Conservation (phyloP, 2,888 invertebrate species). For the Timandra comae region DNA sequence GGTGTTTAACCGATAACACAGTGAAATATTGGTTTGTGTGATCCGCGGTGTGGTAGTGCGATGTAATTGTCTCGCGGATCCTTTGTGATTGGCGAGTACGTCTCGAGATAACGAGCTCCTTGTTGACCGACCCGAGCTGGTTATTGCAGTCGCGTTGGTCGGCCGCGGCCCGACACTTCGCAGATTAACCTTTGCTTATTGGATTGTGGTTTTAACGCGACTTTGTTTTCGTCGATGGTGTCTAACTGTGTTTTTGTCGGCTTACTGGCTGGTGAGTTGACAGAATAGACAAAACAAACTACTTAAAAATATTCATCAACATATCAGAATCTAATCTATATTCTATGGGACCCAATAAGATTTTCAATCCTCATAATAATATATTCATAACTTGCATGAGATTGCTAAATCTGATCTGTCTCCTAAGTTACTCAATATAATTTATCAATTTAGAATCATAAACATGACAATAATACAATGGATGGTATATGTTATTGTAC, state of each 20-base stretch:
- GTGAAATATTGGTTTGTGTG: slow-evolving; percentile 33
- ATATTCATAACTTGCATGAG: too few relatives aligned
- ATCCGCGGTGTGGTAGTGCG: slow-evolving; percentile 44
- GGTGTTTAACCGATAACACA: slow-evolving; percentile 41
- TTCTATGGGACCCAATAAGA: too few relatives aligned
- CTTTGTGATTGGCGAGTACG: slow-evolving; percentile 63
- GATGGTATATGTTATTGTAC: too few relatives aligned
- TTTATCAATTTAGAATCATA: too few relatives aligned
- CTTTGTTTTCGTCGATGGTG: slow-evolving; percentile 48
- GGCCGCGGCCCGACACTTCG: slow-evolving; percentile 17
- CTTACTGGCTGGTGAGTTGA: slow-evolving; percentile 48
- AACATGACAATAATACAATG: too few relatives aligned
- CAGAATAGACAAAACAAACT: too few relatives aligned
- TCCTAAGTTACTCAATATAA: too few relatives aligned
- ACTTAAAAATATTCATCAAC: too few relatives aligned
- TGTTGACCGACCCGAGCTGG: slow-evolving; percentile 42
- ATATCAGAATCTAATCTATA: too few relatives aligned
- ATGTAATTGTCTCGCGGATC: slow-evolving; percentile 53
- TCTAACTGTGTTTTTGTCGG: slow-evolving; percentile 62
- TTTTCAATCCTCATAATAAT: too few relatives aligned
- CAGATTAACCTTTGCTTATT: too few relatives aligned
- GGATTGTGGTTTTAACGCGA: slow-evolving; percentile 14
- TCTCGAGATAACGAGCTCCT: slow-evolving; percentile 51
- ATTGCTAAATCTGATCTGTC: too few relatives aligned
- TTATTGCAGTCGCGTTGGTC: slow-evolving; percentile 39